Conservation (phyloP, 2,113 vertebrate genomes). For the Ellobius talpinus region DNA sequence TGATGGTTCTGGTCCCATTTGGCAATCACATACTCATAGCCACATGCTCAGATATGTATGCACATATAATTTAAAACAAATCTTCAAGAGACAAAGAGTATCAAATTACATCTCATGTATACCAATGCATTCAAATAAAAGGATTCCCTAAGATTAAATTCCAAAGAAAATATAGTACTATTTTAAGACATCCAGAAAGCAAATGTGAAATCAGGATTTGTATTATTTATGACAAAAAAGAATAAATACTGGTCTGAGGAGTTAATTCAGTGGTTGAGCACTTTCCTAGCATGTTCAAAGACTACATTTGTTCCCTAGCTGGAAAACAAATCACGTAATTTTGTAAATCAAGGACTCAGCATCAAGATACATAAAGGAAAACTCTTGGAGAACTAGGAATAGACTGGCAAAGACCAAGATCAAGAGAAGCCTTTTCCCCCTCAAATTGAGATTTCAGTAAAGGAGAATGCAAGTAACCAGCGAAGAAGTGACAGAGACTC, state of each 20-base stretch:
- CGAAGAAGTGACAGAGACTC: not conserved
- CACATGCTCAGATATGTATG: not conserved
- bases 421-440: not conserved
- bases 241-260: not conserved
- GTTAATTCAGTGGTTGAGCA: not conserved
- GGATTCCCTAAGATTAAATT: not conserved
- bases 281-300: not conserved
- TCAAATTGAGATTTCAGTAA: not conserved
- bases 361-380: conserved; percentile 18
- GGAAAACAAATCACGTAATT: not conserved
- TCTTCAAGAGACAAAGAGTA: not conserved
- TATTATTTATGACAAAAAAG: not conserved
- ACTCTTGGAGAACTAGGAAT: not conserved
- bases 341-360: not conserved
- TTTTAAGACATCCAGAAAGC: not conserved
- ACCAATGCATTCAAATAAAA: not conserved
- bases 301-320: not conserved
- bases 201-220: not conserved
- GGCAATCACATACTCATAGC: not conserved
- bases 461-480: not conserved
- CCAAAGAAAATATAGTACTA: not conserved
- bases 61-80: not conserved
- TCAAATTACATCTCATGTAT: conserved; percentile 15
- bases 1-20: not conserved
- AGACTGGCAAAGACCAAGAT: not conserved